phyloP scores from a whole-genome alignment of 2,113 vertebrate species.

The Sinocyclocheilus maitianheensis region DNA sequence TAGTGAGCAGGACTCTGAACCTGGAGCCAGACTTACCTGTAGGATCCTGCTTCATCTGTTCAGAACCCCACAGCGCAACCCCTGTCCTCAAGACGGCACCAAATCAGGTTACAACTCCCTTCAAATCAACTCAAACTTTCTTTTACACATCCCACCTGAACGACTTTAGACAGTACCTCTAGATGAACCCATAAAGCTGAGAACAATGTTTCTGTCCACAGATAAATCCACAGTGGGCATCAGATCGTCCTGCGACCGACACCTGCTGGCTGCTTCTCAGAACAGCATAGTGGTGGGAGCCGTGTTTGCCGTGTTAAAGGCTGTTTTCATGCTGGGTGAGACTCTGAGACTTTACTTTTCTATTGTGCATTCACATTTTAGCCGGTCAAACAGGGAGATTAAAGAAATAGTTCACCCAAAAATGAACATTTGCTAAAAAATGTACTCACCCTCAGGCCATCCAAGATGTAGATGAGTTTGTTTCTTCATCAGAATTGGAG shows the following conservation, averaged over 20 bases:
- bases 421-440: no score
- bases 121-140: no score
- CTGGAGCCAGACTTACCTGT: slow-evolving; percentile 95
- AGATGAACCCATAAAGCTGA: background rate
- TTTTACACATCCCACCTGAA: background rate
- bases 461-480: no score
- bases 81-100: slow-evolving; percentile 91
- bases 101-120: slow-evolving; percentile 76
- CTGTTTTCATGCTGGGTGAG: slow-evolving; percentile 95
- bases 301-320: slow-evolving; percentile 97
- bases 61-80: slow-evolving; percentile 94
- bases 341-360: slow-evolving; percentile 30
- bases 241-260: slow-evolving; percentile 95
- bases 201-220: slow-evolving; percentile 56
- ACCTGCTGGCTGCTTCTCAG: slow-evolving; percentile 95
- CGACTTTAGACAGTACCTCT: background rate
- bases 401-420: no score
- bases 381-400: background rate
- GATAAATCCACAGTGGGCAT: slow-evolving; percentile 91
- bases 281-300: slow-evolving; percentile 97
- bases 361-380: background rate
- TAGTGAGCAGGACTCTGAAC: slow-evolving; percentile 96
- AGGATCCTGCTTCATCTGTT: slow-evolving; percentile 96
- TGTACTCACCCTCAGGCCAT: no score
- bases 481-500: no score